phyloP scores from a whole-genome alignment of 1,140 invertebrate genomes.

The Alviniconcha marisindica region DNA sequence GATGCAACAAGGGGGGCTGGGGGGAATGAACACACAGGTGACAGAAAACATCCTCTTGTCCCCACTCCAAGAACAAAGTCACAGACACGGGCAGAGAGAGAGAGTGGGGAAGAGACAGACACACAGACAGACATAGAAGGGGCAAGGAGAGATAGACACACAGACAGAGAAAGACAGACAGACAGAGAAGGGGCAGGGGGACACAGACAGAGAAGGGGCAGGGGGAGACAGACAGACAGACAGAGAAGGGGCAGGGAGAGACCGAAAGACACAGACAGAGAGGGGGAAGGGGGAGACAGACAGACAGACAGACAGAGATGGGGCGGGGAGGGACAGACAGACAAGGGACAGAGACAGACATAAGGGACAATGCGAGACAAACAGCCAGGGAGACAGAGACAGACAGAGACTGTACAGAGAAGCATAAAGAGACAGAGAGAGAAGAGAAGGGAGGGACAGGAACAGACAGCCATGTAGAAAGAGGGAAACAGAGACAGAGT shows the following conservation, averaged over 20 bases:
- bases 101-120: not conserved
- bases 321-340: not conserved
- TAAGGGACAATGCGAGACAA: not conserved
- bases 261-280: not conserved
- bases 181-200: no score
- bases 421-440: constrained; percentile 30
- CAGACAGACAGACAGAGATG: not conserved
- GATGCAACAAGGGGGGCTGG: no score
- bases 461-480: constrained; percentile 32
- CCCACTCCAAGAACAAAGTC: no score
- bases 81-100: not conserved
- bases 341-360: not conserved
- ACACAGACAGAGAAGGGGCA: no score
- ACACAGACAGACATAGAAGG: not conserved
- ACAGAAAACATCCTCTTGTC: no score
- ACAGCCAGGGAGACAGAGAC: not conserved
- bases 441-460: constrained; percentile 33
- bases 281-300: not conserved
- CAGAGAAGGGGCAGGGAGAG: not conserved
- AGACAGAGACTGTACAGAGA: not conserved
- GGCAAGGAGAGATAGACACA: not conserved
- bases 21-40: no score
- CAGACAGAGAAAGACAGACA: not conserved
- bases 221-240: not conserved
- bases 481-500: constrained; percentile 31